Percentiles rank a stretch among this genome's conserved stretches.
These are phyloP conservation scores for Nannospalax galili DNA, from an alignment of 2,113 vertebrate species.

Conservation along the genomic window DNA sequence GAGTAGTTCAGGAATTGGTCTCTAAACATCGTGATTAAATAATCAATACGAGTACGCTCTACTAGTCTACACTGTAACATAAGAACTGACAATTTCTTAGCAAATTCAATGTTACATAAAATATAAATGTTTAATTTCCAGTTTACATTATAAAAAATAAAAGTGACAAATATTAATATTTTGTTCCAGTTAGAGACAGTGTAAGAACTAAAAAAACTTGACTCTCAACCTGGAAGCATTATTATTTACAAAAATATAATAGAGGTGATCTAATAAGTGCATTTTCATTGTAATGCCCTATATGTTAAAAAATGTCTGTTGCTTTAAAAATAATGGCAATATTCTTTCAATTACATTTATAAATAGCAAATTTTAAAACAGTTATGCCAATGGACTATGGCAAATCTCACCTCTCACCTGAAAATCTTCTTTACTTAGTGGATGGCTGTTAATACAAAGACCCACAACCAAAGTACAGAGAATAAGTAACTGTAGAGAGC, in stretches of 20 bases:
- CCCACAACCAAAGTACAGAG: neutral
- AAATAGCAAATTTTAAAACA: neutral
- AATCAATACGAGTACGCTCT: neutral
- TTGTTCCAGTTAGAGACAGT: neutral
- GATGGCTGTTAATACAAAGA: neutral
- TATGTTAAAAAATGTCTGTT: neutral
- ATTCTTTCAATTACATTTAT: neutral
- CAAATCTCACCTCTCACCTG: neutral
- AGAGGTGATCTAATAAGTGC: neutral
- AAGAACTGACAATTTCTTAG: neutral
- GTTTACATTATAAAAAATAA: neutral
- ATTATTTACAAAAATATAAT: neutral
- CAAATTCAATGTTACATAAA: neutral
- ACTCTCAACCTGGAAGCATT: neutral
- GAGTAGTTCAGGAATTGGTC: neutral
- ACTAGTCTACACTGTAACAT: neutral
- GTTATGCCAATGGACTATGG: neutral
- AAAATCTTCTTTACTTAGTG: neutral
- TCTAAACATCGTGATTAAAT: neutral
- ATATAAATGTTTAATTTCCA: too few species aligned
- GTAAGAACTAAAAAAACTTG: neutral
- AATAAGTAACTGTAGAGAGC: neutral
- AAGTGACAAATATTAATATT: neutral
- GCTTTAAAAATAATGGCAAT: neutral
- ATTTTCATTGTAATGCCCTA: constrained; percentile 1